A percentile compares a stretch with the other conserved stretches of the same genome.
Evolutionary conservation across 2,888 invertebrate species (phyloP).

Genomic region (Pristionchus mayeri): DNA sequence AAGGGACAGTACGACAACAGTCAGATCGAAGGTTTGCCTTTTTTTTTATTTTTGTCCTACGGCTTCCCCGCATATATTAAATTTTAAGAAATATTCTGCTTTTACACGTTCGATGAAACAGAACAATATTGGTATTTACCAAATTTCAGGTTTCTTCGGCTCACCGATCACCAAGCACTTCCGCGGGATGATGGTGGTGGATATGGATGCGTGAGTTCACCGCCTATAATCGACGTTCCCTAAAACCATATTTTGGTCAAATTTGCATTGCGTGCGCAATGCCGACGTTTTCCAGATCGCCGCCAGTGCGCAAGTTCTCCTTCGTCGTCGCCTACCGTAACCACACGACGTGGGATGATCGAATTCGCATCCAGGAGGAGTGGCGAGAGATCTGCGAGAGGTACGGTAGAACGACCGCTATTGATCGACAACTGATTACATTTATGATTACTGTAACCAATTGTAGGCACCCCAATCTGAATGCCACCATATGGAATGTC

Average conservation of each 20-base stretch:
- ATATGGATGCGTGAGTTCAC: constrained; percentile 54
- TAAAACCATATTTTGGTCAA: no score
- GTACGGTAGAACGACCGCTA: constrained; percentile 18
- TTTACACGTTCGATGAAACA: not conserved
- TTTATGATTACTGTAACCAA: not conserved
- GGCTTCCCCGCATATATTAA: no score
- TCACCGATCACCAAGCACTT: constrained; percentile 69
- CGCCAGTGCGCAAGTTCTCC: constrained; percentile 67
- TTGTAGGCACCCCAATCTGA: constrained; percentile 60
- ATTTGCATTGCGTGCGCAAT: constrained; percentile 13
- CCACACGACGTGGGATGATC: constrained; percentile 69
- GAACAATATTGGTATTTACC: not conserved
- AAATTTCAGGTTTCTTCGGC: constrained; percentile 60
- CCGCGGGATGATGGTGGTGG: constrained; percentile 61
- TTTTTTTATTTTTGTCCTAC: no score
- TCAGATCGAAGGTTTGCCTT: not conserved
- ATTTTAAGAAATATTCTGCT: no score
- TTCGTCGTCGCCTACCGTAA: constrained; percentile 71
- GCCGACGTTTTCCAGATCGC: constrained; percentile 49
- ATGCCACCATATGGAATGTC: constrained; percentile 73
- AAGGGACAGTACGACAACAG: constrained; percentile 32
- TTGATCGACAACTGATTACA: not conserved
- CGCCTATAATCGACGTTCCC: not conserved
- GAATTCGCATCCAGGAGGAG: constrained; percentile 71
- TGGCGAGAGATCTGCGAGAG: constrained; percentile 64